phyloP scores from a whole-genome alignment of 92 coral and sea anemone genomes.

The Phenganax marumi region DNA sequence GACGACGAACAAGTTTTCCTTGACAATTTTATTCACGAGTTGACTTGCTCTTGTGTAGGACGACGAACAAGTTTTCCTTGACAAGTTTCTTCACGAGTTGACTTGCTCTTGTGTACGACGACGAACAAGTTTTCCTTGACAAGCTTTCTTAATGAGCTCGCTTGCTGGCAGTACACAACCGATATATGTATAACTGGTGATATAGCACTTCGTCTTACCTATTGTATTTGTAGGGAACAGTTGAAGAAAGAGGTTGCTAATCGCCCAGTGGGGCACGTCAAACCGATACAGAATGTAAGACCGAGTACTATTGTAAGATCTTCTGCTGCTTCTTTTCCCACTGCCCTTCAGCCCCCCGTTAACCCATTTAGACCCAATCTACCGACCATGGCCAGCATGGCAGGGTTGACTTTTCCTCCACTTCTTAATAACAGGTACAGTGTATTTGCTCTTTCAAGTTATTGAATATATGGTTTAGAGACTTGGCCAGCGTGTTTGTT shows the following conservation, averaged over 20 bases:
- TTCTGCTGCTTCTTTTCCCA: not conserved
- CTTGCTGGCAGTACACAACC: too few relatives aligned
- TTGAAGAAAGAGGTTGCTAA: slow-evolving; percentile 2
- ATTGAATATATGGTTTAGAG: too few relatives aligned
- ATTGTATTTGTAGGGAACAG: slow-evolving; percentile 14
- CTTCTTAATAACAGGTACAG: not conserved
- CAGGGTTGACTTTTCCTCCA: slow-evolving; percentile 5
- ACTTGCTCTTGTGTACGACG: not conserved
- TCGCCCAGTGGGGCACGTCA: slow-evolving; percentile 38
- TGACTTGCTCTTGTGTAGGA: not conserved
- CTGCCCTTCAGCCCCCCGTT: not conserved
- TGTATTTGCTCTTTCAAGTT: too few relatives aligned
- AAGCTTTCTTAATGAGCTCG: too few relatives aligned
- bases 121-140: not conserved
- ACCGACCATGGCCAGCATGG: slow-evolving; percentile 24
- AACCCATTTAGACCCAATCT: not conserved
- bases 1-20: not conserved
- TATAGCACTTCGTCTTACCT: not conserved
- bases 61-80: not conserved
- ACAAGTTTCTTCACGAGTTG: too few relatives aligned
- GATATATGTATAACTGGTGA: not conserved
- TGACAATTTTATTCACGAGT: too few relatives aligned
- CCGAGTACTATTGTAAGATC: not conserved
- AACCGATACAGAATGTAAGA: slow-evolving; percentile 26
- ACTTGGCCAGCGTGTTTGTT: too few relatives aligned